These are phyloP conservation scores for Ariopsis seemanni DNA, from an alignment of 2,113 vertebrate genomes.

Conservation along the genomic window DNA sequence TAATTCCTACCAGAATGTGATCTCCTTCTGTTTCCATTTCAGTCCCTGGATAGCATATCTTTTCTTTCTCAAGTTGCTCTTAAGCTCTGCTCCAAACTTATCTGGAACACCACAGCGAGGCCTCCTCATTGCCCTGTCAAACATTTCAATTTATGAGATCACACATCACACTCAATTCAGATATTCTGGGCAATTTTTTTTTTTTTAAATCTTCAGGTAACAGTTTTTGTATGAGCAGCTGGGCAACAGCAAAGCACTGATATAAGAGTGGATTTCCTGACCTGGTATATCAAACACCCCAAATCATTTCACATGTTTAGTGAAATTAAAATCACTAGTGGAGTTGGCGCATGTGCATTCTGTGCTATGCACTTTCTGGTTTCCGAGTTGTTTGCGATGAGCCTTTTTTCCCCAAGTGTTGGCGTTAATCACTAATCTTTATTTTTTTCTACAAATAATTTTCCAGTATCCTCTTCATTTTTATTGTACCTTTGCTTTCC, in stretches of 20 bases:
- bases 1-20: constrained; percentile 85
- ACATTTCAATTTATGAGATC: constrained; percentile 43
- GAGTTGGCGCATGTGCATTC: too few species aligned
- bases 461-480: too few species aligned
- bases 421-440: too few species aligned
- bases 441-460: too few species aligned
- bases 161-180: constrained; percentile 38
- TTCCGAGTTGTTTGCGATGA: too few species aligned
- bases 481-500: too few species aligned
- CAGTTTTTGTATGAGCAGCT: constrained; percentile 12
- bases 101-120: constrained; percentile 90
- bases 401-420: too few species aligned
- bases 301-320: not conserved
- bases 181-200: not conserved
- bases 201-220: constrained; percentile 14
- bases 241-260: not conserved
- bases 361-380: too few species aligned
- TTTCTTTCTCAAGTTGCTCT: constrained; percentile 86
- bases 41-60: constrained; percentile 86
- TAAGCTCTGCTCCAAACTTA: constrained; percentile 87
- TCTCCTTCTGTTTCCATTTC: constrained; percentile 83
- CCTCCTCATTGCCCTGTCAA: constrained; percentile 80
- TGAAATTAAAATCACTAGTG: not conserved
- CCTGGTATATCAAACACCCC: not conserved
- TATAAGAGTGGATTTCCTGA: constrained; percentile 25